Conservation (phyloP, 1,140 invertebrate species). For the Bradynema listronoti region DNA sequence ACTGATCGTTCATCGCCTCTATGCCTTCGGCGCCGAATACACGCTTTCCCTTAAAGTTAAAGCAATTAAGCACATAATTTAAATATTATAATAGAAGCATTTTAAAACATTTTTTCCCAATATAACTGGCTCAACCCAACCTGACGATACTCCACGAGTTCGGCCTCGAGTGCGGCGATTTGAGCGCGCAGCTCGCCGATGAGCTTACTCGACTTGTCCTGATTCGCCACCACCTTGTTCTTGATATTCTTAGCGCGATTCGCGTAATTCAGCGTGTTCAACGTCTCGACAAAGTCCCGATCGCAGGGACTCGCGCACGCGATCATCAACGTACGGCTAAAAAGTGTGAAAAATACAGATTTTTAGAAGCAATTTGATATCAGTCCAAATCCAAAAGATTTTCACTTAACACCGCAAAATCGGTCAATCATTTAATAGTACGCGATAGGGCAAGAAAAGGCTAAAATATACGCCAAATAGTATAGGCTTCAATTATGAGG, state of each 20-base stretch:
- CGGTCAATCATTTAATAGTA: too few relatives aligned
- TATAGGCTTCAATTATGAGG: too few relatives aligned
- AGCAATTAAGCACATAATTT: not conserved
- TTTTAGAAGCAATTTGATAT: too few relatives aligned
- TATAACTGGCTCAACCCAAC: not conserved
- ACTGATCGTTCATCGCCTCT: slow-evolving; percentile 77
- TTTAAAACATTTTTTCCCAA: too few relatives aligned
- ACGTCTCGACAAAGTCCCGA: slow-evolving; percentile 94
- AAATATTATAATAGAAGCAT: too few relatives aligned
- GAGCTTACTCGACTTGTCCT: slow-evolving; percentile 58
- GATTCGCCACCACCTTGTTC: slow-evolving; percentile 69
- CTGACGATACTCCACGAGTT: slow-evolving; percentile 10
- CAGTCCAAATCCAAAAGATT: too few relatives aligned
- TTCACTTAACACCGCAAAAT: too few relatives aligned
- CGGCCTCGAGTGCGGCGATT: slow-evolving; percentile 14
- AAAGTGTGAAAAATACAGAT: slow-evolving; percentile 22
- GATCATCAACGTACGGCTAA: slow-evolving; percentile 91
- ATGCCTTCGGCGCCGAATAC: slow-evolving; percentile 68
- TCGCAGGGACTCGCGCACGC: slow-evolving; percentile 95
- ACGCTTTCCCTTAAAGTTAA: slow-evolving; percentile 16
- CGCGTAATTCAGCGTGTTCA: slow-evolving; percentile 98
- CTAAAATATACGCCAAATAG: too few relatives aligned
- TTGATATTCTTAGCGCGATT: slow-evolving; percentile 85
- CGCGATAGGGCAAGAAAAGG: too few relatives aligned
- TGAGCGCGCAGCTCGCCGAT: slow-evolving; percentile 16